phyloP scores from a whole-genome alignment of 2,797 vertebrate genomes.

The Crocidura indochinensis region DNA sequence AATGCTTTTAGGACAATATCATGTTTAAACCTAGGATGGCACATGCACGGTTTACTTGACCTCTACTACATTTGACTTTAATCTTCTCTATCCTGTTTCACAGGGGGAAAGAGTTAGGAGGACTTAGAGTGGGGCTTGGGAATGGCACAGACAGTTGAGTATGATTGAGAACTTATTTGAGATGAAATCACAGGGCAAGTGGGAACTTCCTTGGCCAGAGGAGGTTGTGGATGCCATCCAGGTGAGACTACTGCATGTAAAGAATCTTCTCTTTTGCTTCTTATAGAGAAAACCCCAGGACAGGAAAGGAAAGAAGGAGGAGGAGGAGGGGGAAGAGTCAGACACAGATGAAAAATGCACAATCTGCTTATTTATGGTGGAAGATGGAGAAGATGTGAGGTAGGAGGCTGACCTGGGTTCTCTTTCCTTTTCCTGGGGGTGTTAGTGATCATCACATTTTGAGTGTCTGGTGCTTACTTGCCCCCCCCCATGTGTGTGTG shows the following conservation, averaged over 20 bases:
- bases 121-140: not conserved
- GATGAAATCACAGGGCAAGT: not conserved
- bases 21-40: not conserved
- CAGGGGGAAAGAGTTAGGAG: not conserved
- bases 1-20: not conserved
- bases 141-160: not conserved
- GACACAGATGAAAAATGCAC: slow-evolving; percentile 99
- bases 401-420: slow-evolving; percentile 76
- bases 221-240: slow-evolving; percentile 3
- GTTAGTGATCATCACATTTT: not conserved
- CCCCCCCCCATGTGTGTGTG: no score
- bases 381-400: slow-evolving; percentile 99
- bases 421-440: not conserved
- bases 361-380: slow-evolving; percentile 99
- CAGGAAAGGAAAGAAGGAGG: slow-evolving; percentile 95
- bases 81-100: not conserved
- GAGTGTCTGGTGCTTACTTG: not conserved
- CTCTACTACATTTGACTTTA: not conserved
- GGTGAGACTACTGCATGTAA: slow-evolving; percentile 57
- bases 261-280: slow-evolving; percentile 43
- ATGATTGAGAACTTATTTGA: not conserved
- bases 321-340: slow-evolving; percentile 95
- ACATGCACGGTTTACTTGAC: not conserved
- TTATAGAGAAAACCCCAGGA: slow-evolving; percentile 97
- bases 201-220: no score